Evolutionary conservation across 2,888 invertebrate species (phyloP).

Genomic region (Cremastinae sp.): DNA sequence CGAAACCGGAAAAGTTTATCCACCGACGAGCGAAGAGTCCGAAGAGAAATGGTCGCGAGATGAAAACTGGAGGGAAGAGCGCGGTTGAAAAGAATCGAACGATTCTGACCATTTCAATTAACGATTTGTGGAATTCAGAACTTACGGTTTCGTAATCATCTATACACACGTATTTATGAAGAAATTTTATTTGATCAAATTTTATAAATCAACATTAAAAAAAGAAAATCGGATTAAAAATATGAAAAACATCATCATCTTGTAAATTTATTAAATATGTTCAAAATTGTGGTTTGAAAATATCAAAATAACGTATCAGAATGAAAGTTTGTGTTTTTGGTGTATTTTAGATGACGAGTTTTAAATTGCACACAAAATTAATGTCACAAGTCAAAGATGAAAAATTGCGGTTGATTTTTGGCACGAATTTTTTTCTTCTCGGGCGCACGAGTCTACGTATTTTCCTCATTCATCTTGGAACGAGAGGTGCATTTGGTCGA

Average conservation of each 20-base stretch:
- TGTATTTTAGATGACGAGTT: too few species aligned
- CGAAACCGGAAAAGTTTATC: slow-evolving; percentile 72
- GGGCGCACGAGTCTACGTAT: neutral
- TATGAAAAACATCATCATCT: too few species aligned
- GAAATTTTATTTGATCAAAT: too few species aligned
- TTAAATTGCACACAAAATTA: neutral
- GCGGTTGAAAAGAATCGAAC: slow-evolving; percentile 44
- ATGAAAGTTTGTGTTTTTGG: too few species aligned
- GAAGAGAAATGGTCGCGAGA: slow-evolving; percentile 33
- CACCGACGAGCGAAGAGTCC: slow-evolving; percentile 52
- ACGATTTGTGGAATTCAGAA: slow-evolving; percentile 27
- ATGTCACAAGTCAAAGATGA: slow-evolving; percentile 40
- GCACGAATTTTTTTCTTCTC: slow-evolving; percentile 37
- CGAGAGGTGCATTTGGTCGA: slow-evolving; percentile 58
- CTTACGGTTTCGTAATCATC: neutral
- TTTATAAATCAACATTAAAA: too few species aligned
- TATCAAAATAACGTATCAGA: too few species aligned
- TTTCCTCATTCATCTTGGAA: too few species aligned
- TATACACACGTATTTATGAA: too few species aligned
- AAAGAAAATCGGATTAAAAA: too few species aligned
- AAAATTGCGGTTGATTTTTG: slow-evolving; percentile 51
- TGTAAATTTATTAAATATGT: too few species aligned
- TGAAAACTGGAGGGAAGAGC: slow-evolving; percentile 41
- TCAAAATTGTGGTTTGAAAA: too few species aligned
- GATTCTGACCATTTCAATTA: slow-evolving; percentile 45